Evolutionary conservation across 2,888 invertebrate genomes (phyloP).

Genomic region (Trissoscelio sp.): DNA sequence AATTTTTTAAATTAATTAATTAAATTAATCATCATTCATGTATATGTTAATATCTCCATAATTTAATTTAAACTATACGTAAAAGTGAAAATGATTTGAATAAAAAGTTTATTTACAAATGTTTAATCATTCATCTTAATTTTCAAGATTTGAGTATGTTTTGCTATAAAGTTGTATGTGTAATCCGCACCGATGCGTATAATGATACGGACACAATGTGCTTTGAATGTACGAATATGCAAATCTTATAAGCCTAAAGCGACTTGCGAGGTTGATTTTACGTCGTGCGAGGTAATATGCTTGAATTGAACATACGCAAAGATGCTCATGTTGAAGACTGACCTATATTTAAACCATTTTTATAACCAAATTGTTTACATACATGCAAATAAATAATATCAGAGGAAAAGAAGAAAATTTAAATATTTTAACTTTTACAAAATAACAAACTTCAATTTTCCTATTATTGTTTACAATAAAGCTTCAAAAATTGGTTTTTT

Average conservation of each 20-base stretch:
- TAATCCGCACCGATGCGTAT: slow-evolving; percentile 58
- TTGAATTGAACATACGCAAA: slow-evolving; percentile 49
- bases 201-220: slow-evolving; percentile 59
- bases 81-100: not conserved
- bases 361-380: slow-evolving; percentile 22
- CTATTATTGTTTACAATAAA: too few species aligned
- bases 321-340: slow-evolving; percentile 35
- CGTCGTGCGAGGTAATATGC: slow-evolving; percentile 42
- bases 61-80: too few species aligned
- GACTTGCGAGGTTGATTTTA: slow-evolving; percentile 62
- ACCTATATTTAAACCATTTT: slow-evolving; percentile 21
- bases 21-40: too few species aligned
- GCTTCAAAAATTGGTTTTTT: too few species aligned
- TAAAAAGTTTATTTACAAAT: slow-evolving; percentile 22
- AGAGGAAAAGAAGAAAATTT: too few species aligned
- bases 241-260: slow-evolving; percentile 65
- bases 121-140: slow-evolving; percentile 35
- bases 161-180: slow-evolving; percentile 33
- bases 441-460: too few species aligned
- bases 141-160: slow-evolving; percentile 40
- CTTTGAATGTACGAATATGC: slow-evolving; percentile 61
- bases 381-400: not conserved
- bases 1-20: too few species aligned
- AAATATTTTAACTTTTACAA: too few species aligned
- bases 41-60: too few species aligned